phyloP scores from a whole-genome alignment of 2,888 invertebrate species.

The Drosophila maculinotata region DNA sequence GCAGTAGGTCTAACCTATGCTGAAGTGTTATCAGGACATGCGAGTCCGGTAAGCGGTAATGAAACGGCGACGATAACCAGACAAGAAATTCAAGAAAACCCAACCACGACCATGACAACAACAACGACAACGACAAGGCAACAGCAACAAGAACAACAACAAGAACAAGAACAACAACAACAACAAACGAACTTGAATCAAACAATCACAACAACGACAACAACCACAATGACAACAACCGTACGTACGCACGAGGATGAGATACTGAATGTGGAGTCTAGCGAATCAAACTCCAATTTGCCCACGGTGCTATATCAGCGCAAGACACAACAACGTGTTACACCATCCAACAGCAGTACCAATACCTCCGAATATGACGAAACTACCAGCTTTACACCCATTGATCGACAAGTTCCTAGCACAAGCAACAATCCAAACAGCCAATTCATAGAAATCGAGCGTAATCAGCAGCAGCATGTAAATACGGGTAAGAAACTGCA shows the following conservation, averaged over 20 bases:
- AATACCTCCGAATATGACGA: constrained; percentile 34
- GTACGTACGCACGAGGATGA: constrained; percentile 51
- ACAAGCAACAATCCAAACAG: constrained; percentile 41
- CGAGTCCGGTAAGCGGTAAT: constrained; percentile 83
- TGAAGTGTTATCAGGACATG: constrained; percentile 89
- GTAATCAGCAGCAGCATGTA: constrained; percentile 38
- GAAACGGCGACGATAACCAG: constrained; percentile 54
- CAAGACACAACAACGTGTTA: constrained; percentile 26
- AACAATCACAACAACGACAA: constrained; percentile 49
- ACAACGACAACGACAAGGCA: constrained; percentile 46
- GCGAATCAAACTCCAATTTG: constrained; percentile 24
- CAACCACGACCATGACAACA: constrained; percentile 30
- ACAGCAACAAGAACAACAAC: constrained; percentile 43
- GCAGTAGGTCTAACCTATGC: constrained; percentile 87
- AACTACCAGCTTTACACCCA: constrained; percentile 25
- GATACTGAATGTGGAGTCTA: constrained; percentile 14
- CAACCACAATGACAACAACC: constrained; percentile 46
- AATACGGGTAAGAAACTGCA: constrained; percentile 63
- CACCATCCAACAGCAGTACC: constrained; percentile 45
- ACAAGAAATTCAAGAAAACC: constrained; percentile 36
- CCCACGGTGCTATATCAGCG: constrained; percentile 53
- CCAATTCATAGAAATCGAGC: constrained; percentile 64
- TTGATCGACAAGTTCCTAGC: constrained; percentile 52
- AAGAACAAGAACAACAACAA: constrained; percentile 30
- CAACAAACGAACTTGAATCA: constrained; percentile 39